A percentile compares a stretch with the other conserved stretches of the same genome.
Conservation (phyloP, 2,888 invertebrate species). For the Colostygia pectinataria region DNA sequence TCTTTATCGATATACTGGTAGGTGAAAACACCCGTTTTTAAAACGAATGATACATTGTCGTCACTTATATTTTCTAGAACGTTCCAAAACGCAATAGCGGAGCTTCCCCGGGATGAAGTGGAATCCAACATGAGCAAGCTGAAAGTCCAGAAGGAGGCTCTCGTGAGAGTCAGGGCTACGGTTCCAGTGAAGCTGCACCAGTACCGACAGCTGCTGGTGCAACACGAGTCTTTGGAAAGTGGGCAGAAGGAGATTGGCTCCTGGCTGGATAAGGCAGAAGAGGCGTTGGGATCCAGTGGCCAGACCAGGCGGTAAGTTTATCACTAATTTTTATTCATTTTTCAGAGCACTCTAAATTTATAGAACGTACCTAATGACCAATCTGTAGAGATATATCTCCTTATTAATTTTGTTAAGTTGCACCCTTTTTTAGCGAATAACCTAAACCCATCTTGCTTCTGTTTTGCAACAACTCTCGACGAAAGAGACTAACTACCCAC, state of each 20-base stretch:
- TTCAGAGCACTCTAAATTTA: no score
- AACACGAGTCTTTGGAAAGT: constrained; percentile 94
- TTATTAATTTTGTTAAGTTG: no score
- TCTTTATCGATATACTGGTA: no score
- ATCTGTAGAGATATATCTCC: no score
- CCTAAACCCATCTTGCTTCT: no score
- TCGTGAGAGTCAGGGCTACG: constrained; percentile 91
- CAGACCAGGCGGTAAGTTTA: constrained; percentile 61
- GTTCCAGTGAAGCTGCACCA: constrained; percentile 92
- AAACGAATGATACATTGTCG: no score
- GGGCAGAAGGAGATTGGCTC: constrained; percentile 92
- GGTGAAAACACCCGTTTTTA: no score
- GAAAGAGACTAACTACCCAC: no score
- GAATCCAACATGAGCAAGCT: constrained; percentile 94
- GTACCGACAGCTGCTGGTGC: constrained; percentile 91
- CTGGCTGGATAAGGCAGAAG: constrained; percentile 94
- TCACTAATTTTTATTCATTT: no score
- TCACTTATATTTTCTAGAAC: constrained; percentile 81
- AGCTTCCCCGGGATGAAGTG: constrained; percentile 94
- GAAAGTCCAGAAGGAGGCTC: constrained; percentile 93
- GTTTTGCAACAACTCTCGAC: no score
- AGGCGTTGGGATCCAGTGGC: constrained; percentile 80
- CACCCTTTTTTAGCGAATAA: no score
- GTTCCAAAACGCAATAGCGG: constrained; percentile 95
- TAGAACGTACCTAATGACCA: no score